These are phyloP conservation scores for Phodopus roborovskii DNA, from an alignment of 2,113 vertebrate genomes.

Conservation along the genomic window DNA sequence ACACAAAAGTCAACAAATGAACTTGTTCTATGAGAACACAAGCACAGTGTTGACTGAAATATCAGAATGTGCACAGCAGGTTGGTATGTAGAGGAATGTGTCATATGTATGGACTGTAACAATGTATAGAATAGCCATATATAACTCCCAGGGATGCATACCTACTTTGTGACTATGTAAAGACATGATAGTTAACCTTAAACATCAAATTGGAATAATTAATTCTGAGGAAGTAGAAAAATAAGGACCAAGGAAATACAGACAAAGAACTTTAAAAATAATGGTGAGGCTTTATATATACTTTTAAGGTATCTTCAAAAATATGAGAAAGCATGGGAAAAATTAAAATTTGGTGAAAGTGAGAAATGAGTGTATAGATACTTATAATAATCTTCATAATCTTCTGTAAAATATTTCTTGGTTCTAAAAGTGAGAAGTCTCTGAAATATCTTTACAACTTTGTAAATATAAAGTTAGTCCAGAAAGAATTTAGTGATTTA, in stretches of 20 bases:
- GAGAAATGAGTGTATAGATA: neutral
- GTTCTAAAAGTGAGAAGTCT: neutral
- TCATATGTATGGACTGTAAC: neutral
- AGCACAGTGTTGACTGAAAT: neutral
- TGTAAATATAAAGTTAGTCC: slow-evolving; percentile 1
- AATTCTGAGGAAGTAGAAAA: neutral
- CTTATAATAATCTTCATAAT: neutral
- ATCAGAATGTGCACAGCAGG: neutral
- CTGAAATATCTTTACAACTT: neutral
- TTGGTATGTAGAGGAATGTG: neutral
- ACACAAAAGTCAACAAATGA: neutral
- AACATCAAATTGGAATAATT: neutral
- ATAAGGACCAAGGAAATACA: neutral
- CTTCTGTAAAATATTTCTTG: neutral
- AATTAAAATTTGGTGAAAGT: neutral
- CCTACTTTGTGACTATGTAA: neutral
- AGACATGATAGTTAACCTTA: neutral
- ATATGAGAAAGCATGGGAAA: neutral
- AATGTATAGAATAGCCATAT: neutral
- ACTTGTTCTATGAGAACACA: neutral
- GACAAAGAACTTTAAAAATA: neutral
- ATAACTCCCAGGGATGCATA: neutral
- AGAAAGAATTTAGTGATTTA: neutral
- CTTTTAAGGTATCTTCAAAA: neutral
- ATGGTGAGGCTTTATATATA: neutral